Evolutionary conservation across 2,888 invertebrate genomes (phyloP), one percentile per base, ranked within the genome.

Genomic region (Drosophila pullipes): DNA sequence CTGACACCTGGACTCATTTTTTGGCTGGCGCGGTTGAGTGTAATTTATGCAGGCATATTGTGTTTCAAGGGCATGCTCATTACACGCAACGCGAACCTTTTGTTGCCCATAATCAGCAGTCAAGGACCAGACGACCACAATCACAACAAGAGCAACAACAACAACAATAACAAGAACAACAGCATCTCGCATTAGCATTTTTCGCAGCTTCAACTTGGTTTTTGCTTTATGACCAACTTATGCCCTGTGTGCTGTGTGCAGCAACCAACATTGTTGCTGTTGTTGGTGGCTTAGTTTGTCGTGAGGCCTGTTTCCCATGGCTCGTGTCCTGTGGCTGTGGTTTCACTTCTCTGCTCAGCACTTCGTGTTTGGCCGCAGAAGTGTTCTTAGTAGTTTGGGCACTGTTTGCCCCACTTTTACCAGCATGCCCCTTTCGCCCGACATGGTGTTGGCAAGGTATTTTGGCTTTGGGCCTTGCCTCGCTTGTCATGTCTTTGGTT

Each of bases 1-100:
- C 63, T 60, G 63, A 81, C 78, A 77, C 69, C 63, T 81, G 78
- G 50, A 67, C 54, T 63, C 67, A 62, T 67, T 71, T 65, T 67
- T 58, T 28, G 54, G 31, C 41, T 37, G 30, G 35, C 37, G 33
- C 33, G 47, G 41, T 41, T 78, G 69, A n/a, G 69, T 54, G 86
- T 90, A 77, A 86, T 85, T 90, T 86, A 85, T 90, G 78, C 90
- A 69, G 83, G 78, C 86, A 85, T 90, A 90, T 90, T 90, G 83
- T 83, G 71, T 89, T 86, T 86, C 90, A 86, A 90, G 90, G 85
- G 83, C 90, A 86, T 76, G 70, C 89, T 90, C 90, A 90, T 86
- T 90, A 86, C 84, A 85, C 89, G 83, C 83, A 78, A 83, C 78
- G 81, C 89, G 78, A 82, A 74, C 70, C 59, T 69, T 63, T 74